These are phyloP conservation scores for Chromis chromis DNA, from an alignment of 2,797 vertebrate genomes.

Conservation along the genomic window DNA sequence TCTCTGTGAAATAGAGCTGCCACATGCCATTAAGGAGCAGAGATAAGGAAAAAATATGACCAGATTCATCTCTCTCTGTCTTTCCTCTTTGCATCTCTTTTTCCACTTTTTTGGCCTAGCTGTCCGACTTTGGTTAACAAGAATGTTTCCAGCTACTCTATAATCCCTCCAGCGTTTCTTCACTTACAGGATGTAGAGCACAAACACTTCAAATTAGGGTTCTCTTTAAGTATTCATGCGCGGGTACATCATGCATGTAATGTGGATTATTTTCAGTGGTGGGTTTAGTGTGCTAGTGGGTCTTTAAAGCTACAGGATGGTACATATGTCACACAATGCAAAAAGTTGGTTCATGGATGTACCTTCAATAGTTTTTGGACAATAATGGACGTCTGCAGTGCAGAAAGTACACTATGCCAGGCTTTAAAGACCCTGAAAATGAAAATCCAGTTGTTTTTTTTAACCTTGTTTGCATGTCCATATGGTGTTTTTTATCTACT, in stretches of 20 bases:
- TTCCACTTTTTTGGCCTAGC: neutral
- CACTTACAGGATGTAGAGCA: neutral
- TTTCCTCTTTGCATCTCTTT: neutral
- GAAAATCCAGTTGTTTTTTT: too few relatives aligned
- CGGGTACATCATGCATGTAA: neutral
- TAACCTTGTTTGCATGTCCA: too few relatives aligned
- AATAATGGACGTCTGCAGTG: too few relatives aligned
- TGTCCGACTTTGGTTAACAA: neutral
- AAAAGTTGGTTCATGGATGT: neutral
- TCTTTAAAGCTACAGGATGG: neutral
- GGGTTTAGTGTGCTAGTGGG: neutral
- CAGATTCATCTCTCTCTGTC: neutral
- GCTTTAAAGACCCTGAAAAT: too few relatives aligned
- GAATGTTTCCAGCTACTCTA: neutral
- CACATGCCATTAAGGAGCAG: neutral
- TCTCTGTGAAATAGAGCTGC: slow-evolving; percentile 12
- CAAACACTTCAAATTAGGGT: neutral
- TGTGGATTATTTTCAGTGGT: too few relatives aligned
- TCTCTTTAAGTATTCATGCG: neutral
- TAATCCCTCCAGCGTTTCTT: neutral
- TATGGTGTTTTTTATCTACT: too few relatives aligned
- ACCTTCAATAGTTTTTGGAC: neutral
- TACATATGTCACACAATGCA: neutral
- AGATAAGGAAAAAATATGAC: neutral
- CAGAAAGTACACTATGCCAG: neutral